Base-by-base conservation (phyloP, 1,140 invertebrate species). In the Monochamus saltuarius region DNA sequence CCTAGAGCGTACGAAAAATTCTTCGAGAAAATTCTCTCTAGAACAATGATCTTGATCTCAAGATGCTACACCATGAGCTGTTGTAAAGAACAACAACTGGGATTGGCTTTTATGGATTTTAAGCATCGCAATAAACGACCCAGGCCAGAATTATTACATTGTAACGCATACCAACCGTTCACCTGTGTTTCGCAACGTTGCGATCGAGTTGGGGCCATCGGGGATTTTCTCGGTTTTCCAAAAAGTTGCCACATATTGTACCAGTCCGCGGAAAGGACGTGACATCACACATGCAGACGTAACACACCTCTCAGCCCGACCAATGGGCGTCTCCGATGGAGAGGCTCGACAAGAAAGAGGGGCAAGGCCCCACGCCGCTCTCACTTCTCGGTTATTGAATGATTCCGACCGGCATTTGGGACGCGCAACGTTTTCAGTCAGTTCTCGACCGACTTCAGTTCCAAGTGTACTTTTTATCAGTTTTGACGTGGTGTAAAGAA, bases 281-380 rank as follows among this genome's bases (percentile, higher is more conserved):
- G 37, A 54, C 22, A 55, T 38, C 35, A 39, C 42, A 62, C 54
- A 50, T 55, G 61, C 61, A 57, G 40, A 39, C 61, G 55, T 52
- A 55, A 56, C 62, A 64, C 62, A 64, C 62, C 62, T 64, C 56
- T 64, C 14, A 1, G 10, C 9, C 13, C 55, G 37, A 38, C 62
- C 62, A 64, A 64, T 64, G 11, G 34, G 50, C n/a, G 16, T 13
- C n/a, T 2, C 40, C 40, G 40, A 4, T 34, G 14, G 37, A 39
- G 53, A 14, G 29, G 17, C 40, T 42, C 17, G 40, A 17, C 58
- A 35, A 36, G 40, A 47, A 46, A 53, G 53, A 53, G 49, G n/a
- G 40, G 16, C n/a, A 7, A 42, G 36, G 38, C 14, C 17, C 17
- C 37, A 45, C 53, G 35, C 55, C 60, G 14, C 39, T 29, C 46